Base-by-base conservation (phyloP, 2,797 vertebrate genomes). In the Schizothorax lantsangensis region DNA sequence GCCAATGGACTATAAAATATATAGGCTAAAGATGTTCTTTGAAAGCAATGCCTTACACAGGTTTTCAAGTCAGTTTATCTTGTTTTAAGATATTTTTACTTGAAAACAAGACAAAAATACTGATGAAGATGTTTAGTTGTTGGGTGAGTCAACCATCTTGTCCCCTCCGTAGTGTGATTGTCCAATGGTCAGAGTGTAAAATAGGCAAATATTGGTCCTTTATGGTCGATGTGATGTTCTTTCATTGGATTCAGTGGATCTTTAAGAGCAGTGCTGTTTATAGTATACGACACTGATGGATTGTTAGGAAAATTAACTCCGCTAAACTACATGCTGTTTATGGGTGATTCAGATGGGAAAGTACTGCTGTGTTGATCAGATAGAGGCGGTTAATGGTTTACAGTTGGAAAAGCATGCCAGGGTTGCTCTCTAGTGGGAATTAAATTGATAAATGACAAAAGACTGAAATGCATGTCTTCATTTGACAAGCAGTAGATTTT, bases 381-480 rank as follows among this genome's bases (percentile, higher is more conserved):
- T 89, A 84, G 90, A 89, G 90, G 80, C 71, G 59, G 85, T 91
- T 93, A 92, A 92, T 91, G 91, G 90, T 86, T 91, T 90, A 91
- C 89, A 91, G 89, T 90, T 92, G 89, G 88, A 92, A 92, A 91
- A 91, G 90, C 21, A 66, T 36, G 59, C 83, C 72, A 36, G 62
- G 36, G 23, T 66, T 74, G 40, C 71, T 72, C 82, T 89, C 52
- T 87, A 85, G 80, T 26, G 85, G 91, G 87, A 88, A 84, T 81
- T 79, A 68, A 84, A 91, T 86, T 10, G 84, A 79, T 86, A 89
- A 79, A 81, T 83, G 73, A 84, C 88, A 26, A 7, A 85, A 49
- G 90, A 88, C 89, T 82, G 64, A 73, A 79, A 43, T 62, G 6
- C 38, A 62, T 2, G 2, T 79, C 77, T 1, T 45, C 23, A 43